Conservation (phyloP, 92 coral and sea anemone genomes). For the Epizoanthus ramosus region DNA sequence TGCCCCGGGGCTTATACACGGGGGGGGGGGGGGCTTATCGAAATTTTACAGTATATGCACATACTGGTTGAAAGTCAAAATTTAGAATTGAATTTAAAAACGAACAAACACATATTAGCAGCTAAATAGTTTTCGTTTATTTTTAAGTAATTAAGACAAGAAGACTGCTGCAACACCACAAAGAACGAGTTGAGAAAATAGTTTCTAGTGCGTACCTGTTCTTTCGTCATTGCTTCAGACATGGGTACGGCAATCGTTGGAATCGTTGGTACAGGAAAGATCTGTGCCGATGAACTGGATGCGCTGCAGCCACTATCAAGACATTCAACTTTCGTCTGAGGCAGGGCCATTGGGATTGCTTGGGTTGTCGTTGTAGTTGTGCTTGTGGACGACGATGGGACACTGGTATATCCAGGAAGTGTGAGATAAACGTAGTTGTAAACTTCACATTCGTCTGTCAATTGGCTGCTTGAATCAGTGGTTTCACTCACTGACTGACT, state of each 20-base stretch:
- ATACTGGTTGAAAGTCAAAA: too few relatives aligned
- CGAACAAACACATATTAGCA: too few relatives aligned
- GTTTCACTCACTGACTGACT: slow-evolving; percentile 41
- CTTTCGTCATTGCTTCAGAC: slow-evolving; percentile 27
- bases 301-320: slow-evolving; percentile 33
- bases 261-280: slow-evolving; percentile 34
- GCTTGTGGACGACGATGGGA: slow-evolving; percentile 25
- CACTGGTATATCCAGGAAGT: slow-evolving; percentile 19
- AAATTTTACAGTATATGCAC: too few relatives aligned
- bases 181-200: neutral
- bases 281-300: slow-evolving; percentile 12
- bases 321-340: slow-evolving; percentile 44
- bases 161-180: too few relatives aligned
- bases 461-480: slow-evolving; percentile 31
- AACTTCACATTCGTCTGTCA: slow-evolving; percentile 32
- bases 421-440: slow-evolving; percentile 30
- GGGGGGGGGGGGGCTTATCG: too few relatives aligned
- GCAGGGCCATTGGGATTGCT: slow-evolving; percentile 21
- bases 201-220: slow-evolving; percentile 1
- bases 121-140: too few relatives aligned
- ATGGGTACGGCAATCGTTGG: slow-evolving; percentile 35
- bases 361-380: slow-evolving; percentile 19
- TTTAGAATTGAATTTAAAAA: too few relatives aligned
- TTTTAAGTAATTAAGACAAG: neutral
- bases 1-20: too few relatives aligned